Conservation (phyloP, 2,797 vertebrate species). For the Enteromius viviparus region DNA sequence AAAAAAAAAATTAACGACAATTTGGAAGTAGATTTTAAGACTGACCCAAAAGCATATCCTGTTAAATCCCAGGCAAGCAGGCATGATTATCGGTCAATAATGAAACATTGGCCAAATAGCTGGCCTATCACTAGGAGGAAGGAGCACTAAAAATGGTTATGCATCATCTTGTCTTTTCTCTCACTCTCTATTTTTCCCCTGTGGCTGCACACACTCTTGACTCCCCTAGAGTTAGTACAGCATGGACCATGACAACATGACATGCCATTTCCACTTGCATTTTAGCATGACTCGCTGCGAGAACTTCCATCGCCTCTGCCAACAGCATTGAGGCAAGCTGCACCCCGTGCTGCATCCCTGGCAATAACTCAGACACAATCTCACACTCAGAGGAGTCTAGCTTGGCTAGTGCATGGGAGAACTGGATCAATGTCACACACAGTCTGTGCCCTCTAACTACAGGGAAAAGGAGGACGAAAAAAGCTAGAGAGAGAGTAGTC, state of each 20-base stretch:
- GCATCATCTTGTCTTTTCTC: conserved; percentile 8
- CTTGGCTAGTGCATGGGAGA: conserved; percentile 60
- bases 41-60: background rate
- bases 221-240: conserved; percentile 74
- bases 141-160: background rate
- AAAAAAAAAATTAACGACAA: background rate
- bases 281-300: conserved; percentile 80
- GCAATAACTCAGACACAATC: conserved; percentile 74
- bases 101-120: background rate
- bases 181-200: conserved; percentile 42
- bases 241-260: conserved; percentile 80
- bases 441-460: conserved; percentile 59
- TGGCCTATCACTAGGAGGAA: background rate
- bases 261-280: conserved; percentile 83
- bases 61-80: background rate
- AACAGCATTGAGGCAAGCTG: conserved; percentile 77
- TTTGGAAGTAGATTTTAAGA: background rate
- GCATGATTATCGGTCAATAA: background rate
- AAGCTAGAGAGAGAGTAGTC: conserved; percentile 28
- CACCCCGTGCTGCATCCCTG: conserved; percentile 73
- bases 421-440: conserved; percentile 63
- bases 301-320: conserved; percentile 81
- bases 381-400: conserved; percentile 64
- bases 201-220: conserved; percentile 71
- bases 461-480: conserved; percentile 45